These are phyloP conservation scores for Sminthopsis crassicaudata DNA, from an alignment of 2,113 vertebrate genomes.

Conservation along the genomic window DNA sequence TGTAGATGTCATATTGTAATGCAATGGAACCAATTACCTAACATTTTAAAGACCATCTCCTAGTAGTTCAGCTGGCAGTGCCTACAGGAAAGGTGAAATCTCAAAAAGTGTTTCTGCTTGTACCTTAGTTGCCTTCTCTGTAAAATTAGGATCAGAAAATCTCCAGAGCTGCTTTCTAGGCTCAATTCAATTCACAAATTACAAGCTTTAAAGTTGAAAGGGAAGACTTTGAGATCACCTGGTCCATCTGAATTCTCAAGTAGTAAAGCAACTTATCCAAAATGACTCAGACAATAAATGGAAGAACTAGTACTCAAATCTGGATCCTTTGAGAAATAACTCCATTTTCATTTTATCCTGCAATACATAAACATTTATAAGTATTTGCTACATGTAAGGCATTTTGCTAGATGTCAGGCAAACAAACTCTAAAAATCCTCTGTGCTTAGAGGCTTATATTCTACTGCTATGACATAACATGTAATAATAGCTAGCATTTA, in stretches of 20 bases:
- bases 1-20: slow-evolving; percentile 10
- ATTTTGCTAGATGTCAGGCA: not conserved
- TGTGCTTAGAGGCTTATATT: not conserved
- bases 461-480: not conserved
- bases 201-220: not conserved
- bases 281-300: not conserved
- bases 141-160: not conserved
- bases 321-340: not conserved
- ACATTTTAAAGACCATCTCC: not conserved
- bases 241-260: not conserved
- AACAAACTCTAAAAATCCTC: not conserved
- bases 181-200: not conserved
- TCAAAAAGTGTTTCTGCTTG: not conserved
- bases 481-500: not conserved
- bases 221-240: not conserved
- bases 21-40: slow-evolving; percentile 29
- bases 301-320: not conserved
- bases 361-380: not conserved
- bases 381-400: not conserved
- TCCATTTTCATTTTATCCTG: not conserved
- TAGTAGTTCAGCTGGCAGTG: not conserved
- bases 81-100: not conserved
- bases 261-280: not conserved
- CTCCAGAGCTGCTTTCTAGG: not conserved
- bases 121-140: not conserved